Conservation (phyloP, 1,140 invertebrate species). For the Drosophila pandora region DNA sequence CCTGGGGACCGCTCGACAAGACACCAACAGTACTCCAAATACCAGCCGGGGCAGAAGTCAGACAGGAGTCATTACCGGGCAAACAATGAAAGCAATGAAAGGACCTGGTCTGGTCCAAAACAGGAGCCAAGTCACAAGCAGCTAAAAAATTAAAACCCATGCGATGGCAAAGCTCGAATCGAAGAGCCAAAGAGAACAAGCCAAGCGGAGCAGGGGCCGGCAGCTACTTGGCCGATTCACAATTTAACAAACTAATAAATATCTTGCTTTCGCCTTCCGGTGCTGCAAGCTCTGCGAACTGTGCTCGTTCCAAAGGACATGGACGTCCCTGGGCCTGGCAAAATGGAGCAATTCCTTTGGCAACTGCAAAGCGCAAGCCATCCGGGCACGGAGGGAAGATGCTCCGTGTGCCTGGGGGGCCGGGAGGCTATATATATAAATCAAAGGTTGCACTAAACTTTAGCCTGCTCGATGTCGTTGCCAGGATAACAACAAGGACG, state of each 20-base stretch:
- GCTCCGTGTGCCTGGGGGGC: background rate
- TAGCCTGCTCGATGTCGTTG: constrained; percentile 80
- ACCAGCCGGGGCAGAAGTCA: constrained; percentile 39
- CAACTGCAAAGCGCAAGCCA: constrained; percentile 27
- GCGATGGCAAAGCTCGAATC: constrained; percentile 31
- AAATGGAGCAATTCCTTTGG: constrained; percentile 74
- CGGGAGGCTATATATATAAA: constrained; percentile 66
- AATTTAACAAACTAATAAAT: constrained; percentile 84
- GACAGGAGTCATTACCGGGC: constrained; percentile 64
- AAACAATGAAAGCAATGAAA: constrained; percentile 45
- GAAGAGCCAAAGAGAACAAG: constrained; percentile 28
- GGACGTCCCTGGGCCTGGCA: constrained; percentile 44
- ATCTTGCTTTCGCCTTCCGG: constrained; percentile 78
- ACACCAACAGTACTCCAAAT: constrained; percentile 7
- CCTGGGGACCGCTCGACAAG: constrained; percentile 37
- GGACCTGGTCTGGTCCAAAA: constrained; percentile 12
- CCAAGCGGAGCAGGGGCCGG: constrained; percentile 21
- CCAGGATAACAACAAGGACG: constrained; percentile 77
- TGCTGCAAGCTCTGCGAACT: constrained; percentile 45
- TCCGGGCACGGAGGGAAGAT: background rate
- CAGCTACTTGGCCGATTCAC: constrained; percentile 71
- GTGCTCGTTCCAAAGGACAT: constrained; percentile 33
- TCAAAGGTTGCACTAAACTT: constrained; percentile 83
- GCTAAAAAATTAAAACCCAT: constrained; percentile 19
- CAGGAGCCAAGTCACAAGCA: constrained; percentile 13